These are phyloP conservation scores for Julus scandinavius DNA, from an alignment of 2,888 invertebrate species.

Conservation along the genomic window DNA sequence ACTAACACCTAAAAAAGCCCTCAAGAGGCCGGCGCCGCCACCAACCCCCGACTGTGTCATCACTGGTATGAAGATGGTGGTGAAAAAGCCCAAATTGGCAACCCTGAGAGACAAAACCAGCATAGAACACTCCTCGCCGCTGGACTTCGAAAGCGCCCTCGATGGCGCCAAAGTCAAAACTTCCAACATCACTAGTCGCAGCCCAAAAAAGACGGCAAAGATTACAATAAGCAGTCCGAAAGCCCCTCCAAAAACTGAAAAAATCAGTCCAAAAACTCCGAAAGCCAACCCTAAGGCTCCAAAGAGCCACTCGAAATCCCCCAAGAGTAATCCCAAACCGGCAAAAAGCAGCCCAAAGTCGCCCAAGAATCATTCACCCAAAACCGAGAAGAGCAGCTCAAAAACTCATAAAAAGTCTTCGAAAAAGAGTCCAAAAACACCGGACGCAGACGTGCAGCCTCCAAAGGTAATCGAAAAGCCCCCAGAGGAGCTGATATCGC, in stretches of 20 bases:
- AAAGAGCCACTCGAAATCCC: neutral
- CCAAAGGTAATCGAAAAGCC: neutral
- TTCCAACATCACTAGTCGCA: conserved; percentile 40
- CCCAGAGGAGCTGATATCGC: neutral
- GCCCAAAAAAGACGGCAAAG: conserved; percentile 38
- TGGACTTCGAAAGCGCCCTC: conserved; percentile 61
- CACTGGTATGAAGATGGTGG: conserved; percentile 17
- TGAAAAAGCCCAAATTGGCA: neutral
- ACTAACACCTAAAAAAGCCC: neutral
- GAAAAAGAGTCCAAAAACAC: neutral
- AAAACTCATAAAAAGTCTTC: neutral
- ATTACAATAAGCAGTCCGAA: conserved; percentile 57
- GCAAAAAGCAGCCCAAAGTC: neutral
- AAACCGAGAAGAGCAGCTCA: neutral
- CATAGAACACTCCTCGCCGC: conserved; percentile 65
- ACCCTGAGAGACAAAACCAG: conserved; percentile 60
- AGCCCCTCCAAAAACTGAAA: neutral
- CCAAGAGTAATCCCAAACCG: neutral
- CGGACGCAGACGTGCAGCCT: neutral
- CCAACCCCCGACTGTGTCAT: neutral
- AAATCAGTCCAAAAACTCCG: neutral
- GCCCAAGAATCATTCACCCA: neutral
- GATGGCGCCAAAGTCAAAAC: neutral
- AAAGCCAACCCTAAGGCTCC: neutral
- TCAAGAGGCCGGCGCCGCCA: neutral